phyloP scores from a whole-genome alignment of 2,888 invertebrate species.

The Hyles lineata region DNA sequence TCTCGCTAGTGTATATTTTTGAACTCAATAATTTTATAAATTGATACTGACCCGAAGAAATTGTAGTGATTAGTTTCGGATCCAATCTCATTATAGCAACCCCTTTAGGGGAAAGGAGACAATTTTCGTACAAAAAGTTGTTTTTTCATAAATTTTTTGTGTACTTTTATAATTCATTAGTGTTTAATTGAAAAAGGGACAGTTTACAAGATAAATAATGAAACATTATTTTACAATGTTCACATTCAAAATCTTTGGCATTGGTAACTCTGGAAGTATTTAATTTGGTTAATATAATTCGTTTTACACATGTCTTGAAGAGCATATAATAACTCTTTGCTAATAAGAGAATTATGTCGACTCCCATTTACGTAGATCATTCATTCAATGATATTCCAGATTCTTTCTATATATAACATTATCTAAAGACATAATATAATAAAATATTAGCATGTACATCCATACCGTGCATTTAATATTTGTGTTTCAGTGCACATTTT shows the following conservation, averaged over 20 bases:
- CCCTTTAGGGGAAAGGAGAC: slow-evolving; percentile 64
- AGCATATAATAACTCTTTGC: no score
- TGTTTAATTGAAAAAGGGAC: not conserved
- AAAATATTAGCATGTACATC: no score
- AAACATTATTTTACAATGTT: not conserved
- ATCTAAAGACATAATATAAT: no score
- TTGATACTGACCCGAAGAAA: slow-evolving; percentile 62
- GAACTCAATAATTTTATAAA: slow-evolving; percentile 46
- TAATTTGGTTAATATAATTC: no score
- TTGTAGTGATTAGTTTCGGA: slow-evolving; percentile 76
- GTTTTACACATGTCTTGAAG: no score
- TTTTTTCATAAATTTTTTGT: slow-evolving; percentile 33
- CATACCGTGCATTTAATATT: not conserved
- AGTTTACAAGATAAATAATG: not conserved
- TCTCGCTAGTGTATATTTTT: slow-evolving; percentile 27
- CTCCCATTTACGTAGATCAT: no score
- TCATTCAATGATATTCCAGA: no score
- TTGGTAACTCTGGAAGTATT: no score
- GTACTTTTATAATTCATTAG: not conserved
- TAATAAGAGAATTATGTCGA: no score
- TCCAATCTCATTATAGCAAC: slow-evolving; percentile 61
- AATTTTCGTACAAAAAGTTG: slow-evolving; percentile 58
- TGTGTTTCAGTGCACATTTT: slow-evolving; percentile 29
- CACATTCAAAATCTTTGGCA: no score
- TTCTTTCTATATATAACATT: no score